Percentiles rank a stretch among this genome's conserved stretches.
Evolutionary conservation across 1,140 invertebrate species (phyloP).

Genomic region (Aphidius ervi): DNA sequence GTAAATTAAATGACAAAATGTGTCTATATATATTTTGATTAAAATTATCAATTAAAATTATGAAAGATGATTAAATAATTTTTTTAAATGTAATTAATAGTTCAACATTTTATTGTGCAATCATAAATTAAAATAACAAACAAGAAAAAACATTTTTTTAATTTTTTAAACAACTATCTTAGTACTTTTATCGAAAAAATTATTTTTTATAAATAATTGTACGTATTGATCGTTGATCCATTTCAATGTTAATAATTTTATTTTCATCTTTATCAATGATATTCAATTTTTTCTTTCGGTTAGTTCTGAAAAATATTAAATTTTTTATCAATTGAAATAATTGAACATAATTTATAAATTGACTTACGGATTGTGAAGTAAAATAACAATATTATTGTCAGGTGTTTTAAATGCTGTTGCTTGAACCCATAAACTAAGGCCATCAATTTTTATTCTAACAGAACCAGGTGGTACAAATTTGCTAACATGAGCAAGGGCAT

Average conservation of each 20-base stretch:
- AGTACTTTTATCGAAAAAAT: too few species aligned
- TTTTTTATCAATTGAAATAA: neutral
- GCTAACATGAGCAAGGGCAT: constrained; percentile 81
- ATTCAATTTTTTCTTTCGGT: neutral
- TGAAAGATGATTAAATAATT: too few species aligned
- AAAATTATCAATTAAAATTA: too few species aligned
- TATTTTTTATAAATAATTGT: constrained; percentile 1
- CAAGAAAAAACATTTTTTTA: too few species aligned
- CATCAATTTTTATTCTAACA: constrained; percentile 36
- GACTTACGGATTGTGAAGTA: constrained; percentile 1
- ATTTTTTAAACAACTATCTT: too few species aligned
- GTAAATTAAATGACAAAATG: too few species aligned
- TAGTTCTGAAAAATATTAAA: neutral
- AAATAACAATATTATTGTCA: constrained; percentile 2
- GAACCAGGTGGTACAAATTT: constrained; percentile 71
- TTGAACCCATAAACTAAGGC: too few species aligned
- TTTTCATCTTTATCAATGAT: neutral
- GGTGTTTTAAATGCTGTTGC: constrained; percentile 3
- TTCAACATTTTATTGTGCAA: too few species aligned
- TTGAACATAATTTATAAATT: neutral
- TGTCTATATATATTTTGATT: too few species aligned
- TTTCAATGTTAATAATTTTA: neutral
- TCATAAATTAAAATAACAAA: too few species aligned
- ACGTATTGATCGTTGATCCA: neutral
- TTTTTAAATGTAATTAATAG: too few species aligned